A percentile compares a stretch with the other conserved stretches of the same genome.
These are phyloP conservation scores for Promerops cafer DNA, from an alignment of 2,113 vertebrate genomes.

Conservation along the genomic window DNA sequence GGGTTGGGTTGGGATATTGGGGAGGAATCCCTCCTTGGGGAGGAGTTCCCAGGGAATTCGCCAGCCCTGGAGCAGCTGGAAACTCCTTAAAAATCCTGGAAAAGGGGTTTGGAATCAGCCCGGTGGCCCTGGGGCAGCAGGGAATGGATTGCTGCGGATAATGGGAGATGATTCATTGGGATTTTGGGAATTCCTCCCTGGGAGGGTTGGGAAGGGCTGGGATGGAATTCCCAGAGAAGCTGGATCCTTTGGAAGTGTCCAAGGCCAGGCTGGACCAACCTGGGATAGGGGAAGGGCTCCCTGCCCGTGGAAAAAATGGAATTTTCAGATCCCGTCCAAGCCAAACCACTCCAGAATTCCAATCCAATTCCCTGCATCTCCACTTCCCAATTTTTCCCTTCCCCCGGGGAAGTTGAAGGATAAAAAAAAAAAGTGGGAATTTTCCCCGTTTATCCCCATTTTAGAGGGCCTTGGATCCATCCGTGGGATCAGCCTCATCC, in stretches of 20 bases:
- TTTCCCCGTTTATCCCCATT: neutral
- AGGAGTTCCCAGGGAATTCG: neutral
- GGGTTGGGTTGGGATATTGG: neutral
- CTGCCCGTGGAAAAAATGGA: neutral
- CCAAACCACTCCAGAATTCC: neutral
- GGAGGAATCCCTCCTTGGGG: neutral
- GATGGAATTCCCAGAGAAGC: neutral
- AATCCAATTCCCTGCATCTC: neutral
- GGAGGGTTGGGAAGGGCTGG: neutral
- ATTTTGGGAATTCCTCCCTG: neutral
- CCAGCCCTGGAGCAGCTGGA: too few relatives aligned
- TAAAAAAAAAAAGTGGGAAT: neutral
- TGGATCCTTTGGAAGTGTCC: neutral
- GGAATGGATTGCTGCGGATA: neutral
- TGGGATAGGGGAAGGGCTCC: neutral
- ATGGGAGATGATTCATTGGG: neutral
- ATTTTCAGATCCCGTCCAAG: neutral
- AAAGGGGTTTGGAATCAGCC: neutral
- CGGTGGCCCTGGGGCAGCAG: rapidly evolving
- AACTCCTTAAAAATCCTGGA: neutral
- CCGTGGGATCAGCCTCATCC: neutral
- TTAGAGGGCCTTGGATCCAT: neutral
- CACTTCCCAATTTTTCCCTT: rapidly evolving
- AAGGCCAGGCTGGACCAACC: neutral
- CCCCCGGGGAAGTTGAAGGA: rapidly evolving